phyloP scores from a whole-genome alignment of 2,797 vertebrate species.

The Platalea minor region DNA sequence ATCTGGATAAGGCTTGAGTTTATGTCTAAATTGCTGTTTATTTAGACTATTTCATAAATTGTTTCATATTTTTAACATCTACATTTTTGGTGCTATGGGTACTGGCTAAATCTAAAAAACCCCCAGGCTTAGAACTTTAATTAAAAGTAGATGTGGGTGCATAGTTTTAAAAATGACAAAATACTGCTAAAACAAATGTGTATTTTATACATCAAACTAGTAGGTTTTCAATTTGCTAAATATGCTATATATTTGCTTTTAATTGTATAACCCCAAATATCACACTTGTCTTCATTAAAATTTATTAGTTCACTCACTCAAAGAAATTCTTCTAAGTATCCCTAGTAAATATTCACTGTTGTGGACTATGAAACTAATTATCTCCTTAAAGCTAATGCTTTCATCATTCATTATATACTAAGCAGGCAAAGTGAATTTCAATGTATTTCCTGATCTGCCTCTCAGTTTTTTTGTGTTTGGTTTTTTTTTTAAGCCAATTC shows the following conservation, averaged over 20 bases:
- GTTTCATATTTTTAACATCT: neutral
- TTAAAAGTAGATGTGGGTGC: neutral
- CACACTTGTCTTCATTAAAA: conserved; percentile 49
- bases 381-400: conserved; percentile 16
- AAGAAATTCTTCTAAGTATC: conserved; percentile 31
- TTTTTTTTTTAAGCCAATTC: neutral
- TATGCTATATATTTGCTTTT: conserved; percentile 25
- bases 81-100: neutral
- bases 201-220: neutral
- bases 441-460: neutral
- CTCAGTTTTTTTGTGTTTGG: neutral
- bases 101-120: neutral
- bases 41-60: neutral
- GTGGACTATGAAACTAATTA: conserved; percentile 40
- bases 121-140: neutral
- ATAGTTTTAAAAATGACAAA: neutral
- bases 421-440: neutral
- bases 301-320: neutral
- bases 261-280: conserved; percentile 38
- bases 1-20: neutral
- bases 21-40: neutral
- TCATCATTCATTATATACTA: neutral
- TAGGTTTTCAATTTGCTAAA: conserved; percentile 25
- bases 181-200: neutral
- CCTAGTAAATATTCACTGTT: conserved; percentile 22